phyloP scores from a whole-genome alignment of 2,797 vertebrate species.

The Falco berigora region DNA sequence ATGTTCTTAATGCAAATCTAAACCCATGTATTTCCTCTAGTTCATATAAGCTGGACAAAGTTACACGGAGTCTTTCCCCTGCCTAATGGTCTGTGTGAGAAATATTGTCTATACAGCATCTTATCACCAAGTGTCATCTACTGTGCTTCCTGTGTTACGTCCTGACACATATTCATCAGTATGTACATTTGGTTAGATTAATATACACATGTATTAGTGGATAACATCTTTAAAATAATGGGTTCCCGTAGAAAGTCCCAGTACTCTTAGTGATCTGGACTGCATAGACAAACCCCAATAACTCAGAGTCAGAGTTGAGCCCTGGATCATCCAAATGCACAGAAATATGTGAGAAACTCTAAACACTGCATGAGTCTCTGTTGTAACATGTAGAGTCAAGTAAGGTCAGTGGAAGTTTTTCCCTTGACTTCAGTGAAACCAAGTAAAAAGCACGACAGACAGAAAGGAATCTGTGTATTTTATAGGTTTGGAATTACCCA shows the following conservation, averaged over 20 bases:
- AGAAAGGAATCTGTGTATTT: neutral
- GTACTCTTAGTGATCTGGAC: neutral
- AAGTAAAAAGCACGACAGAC: neutral
- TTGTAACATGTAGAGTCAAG: neutral
- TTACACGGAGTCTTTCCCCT: neutral
- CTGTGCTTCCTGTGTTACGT: neutral
- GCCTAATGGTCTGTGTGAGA: neutral
- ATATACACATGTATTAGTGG: neutral
- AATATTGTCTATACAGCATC: neutral
- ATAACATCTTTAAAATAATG: neutral
- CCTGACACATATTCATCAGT: neutral
- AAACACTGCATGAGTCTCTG: neutral
- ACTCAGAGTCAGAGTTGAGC: neutral
- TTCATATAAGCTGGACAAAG: neutral
- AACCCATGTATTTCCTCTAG: neutral
- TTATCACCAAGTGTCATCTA: neutral
- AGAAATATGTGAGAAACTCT: neutral
- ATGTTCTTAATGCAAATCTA: neutral
- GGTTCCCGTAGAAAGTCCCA: neutral
- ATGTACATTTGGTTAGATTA: neutral
- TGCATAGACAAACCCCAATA: neutral
- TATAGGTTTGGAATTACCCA: neutral
- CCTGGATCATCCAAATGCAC: neutral
- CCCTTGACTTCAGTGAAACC: neutral
- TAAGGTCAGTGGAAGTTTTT: neutral